These are phyloP conservation scores for Tetragonisca angustula DNA, from an alignment of 2,888 invertebrate genomes.

Conservation along the genomic window DNA sequence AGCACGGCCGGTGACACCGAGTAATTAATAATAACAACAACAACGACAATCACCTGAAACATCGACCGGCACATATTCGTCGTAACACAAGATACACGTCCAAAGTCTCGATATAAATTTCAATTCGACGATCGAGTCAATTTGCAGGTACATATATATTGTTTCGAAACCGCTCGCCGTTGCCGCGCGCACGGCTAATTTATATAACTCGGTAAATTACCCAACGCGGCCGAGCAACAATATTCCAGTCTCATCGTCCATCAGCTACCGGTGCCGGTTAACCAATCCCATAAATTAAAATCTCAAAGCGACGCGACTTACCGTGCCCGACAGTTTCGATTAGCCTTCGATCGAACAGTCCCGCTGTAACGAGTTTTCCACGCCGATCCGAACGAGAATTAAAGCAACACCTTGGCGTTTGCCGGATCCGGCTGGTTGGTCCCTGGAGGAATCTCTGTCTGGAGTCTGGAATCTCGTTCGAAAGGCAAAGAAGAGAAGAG, in stretches of 20 bases:
- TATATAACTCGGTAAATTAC: neutral
- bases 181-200: neutral
- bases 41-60: neutral
- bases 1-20: neutral
- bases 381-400: neutral
- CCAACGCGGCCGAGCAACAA: neutral
- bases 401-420: neutral
- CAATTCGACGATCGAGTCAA: neutral
- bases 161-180: neutral
- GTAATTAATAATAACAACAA: too few species aligned
- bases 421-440: neutral
- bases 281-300: neutral
- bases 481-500: conserved; percentile 12
- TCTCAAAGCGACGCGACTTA: neutral
- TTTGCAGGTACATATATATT: neutral
- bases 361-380: too few species aligned
- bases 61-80: neutral
- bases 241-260: neutral
- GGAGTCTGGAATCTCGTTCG: neutral
- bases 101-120: neutral
- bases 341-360: neutral
- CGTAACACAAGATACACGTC: neutral
- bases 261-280: neutral
- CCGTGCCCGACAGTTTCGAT: neutral
- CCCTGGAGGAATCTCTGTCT: neutral